Conservation (phyloP, 2,888 invertebrate species). For the Coleophora deauratella region DNA sequence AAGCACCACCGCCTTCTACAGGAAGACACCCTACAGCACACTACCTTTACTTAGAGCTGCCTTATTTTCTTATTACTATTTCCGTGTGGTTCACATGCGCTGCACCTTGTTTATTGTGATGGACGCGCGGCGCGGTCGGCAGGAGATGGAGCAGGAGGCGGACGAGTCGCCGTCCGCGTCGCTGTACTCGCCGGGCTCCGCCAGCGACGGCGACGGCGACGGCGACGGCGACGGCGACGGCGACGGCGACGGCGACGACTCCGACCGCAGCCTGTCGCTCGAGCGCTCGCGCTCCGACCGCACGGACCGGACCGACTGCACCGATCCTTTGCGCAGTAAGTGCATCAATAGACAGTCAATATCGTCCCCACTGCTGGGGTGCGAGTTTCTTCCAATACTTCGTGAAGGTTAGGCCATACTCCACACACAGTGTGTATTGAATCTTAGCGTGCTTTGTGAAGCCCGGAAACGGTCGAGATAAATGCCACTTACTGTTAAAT, state of each 20-base stretch:
- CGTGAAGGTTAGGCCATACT: no score
- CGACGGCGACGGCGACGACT: constrained; percentile 14
- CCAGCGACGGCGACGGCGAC: neutral
- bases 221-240: neutral
- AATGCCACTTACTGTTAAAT: no score
- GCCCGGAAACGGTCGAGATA: no score
- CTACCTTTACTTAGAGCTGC: no score
- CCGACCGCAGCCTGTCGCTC: constrained; percentile 13
- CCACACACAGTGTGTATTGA: no score
- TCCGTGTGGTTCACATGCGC: no score
- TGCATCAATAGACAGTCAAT: no score
- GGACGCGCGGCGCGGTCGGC: constrained; percentile 2
- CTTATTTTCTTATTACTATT: no score
- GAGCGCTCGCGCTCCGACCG: constrained; percentile 28
- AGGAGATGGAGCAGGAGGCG: constrained; percentile 27
- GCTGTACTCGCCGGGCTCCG: constrained; percentile 11
- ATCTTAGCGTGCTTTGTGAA: no score
- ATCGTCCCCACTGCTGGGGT: no score
- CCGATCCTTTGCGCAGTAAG: no score
- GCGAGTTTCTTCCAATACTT: no score
- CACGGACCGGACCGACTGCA: constrained; percentile 16
- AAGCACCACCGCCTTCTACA: constrained; percentile 3
- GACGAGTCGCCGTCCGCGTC: constrained; percentile 33
- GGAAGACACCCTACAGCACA: constrained; percentile 1
- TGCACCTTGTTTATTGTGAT: neutral